phyloP scores from a whole-genome alignment of 2,113 vertebrate genomes.

The Microtus pennsylvanicus region DNA sequence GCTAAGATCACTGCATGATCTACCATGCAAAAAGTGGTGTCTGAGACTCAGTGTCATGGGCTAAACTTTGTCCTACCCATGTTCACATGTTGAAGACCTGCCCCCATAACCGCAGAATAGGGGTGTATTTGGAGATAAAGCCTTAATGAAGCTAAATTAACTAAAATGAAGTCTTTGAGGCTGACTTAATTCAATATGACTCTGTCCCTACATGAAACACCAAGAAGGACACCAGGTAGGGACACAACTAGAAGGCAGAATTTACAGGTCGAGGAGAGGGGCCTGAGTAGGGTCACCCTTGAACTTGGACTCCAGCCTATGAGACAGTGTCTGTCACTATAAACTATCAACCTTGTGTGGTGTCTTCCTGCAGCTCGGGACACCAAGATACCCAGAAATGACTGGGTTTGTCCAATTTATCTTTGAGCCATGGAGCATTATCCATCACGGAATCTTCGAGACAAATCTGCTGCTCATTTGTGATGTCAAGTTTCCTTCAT shows the following conservation, averaged over 20 bases:
- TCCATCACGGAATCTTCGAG: rapidly evolving
- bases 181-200: neutral
- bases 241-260: rapidly evolving
- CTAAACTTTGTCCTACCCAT: neutral
- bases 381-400: neutral
- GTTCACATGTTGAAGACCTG: rapidly evolving
- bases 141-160: neutral
- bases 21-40: neutral
- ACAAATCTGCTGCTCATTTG: too few relatives aligned
- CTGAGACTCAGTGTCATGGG: rapidly evolving
- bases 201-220: rapidly evolving
- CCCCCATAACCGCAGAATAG: neutral
- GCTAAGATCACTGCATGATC: rapidly evolving
- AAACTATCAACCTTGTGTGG: neutral
- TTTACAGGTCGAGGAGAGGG: neutral
- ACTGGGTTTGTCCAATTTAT: neutral
- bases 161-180: neutral
- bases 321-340: neutral
- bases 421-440: neutral
- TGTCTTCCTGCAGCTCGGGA: neutral
- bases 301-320: neutral
- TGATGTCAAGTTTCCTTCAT: neutral
- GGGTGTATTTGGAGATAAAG: neutral
- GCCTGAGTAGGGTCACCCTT: too few relatives aligned
- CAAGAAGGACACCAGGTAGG: rapidly evolving